Percentiles rank a stretch among this genome's conserved stretches.
These are phyloP conservation scores for Heliconius congener DNA, from an alignment of 1,140 invertebrate genomes.

Conservation along the genomic window DNA sequence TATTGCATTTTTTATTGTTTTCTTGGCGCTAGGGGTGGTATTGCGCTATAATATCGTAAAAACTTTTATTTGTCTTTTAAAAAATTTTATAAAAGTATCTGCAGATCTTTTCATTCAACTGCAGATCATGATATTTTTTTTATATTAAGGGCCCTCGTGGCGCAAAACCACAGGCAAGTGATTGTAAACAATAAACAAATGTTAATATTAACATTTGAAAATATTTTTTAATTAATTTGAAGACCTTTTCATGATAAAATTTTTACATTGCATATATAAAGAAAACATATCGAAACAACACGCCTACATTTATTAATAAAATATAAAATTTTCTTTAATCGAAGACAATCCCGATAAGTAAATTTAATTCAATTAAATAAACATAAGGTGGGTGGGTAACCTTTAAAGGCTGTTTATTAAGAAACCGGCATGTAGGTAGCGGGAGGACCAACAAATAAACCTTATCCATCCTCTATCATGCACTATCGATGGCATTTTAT, in stretches of 20 bases:
- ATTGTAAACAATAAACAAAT: no score
- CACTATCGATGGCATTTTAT: slow-evolving; percentile 37
- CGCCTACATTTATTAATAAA: neutral
- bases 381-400: slow-evolving; percentile 3
- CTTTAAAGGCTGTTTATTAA: slow-evolving; percentile 21
- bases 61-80: no score
- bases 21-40: neutral
- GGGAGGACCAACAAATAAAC: slow-evolving; percentile 19
- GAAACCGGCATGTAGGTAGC: slow-evolving; percentile 12
- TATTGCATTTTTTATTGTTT: slow-evolving; percentile 13
- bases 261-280: no score
- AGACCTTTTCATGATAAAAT: no score
- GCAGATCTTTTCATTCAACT: no score
- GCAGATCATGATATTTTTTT: no score
- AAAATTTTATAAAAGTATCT: no score
- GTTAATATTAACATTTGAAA: no score
- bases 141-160: no score
- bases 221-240: no score
- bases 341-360: neutral
- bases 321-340: neutral
- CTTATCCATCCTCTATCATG: slow-evolving; percentile 28
- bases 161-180: no score
- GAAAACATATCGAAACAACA: no score
- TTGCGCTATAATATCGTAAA: neutral
- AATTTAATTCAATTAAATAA: slow-evolving; percentile 11